Percentiles rank a stretch among this genome's conserved stretches.
Conservation (phyloP, 2,113 vertebrate species). For the Gymnobelideus leadbeateri region DNA sequence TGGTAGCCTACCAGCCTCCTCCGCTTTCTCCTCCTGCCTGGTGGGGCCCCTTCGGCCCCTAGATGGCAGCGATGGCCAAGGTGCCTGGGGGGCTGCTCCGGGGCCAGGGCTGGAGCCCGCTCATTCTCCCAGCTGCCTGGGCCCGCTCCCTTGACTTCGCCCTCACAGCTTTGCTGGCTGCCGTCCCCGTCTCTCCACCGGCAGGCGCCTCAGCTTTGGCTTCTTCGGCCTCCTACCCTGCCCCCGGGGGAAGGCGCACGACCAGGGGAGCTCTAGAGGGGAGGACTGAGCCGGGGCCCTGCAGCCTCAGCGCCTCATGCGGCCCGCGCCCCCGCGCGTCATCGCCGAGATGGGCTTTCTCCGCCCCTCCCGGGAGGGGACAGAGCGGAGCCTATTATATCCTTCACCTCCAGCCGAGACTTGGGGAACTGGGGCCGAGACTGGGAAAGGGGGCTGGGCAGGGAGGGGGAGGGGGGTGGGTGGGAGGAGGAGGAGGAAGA, state of each 20-base stretch:
- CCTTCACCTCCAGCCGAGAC: conserved; percentile 60
- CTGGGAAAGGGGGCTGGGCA: conserved; percentile 2
- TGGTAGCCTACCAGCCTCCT: not conserved
- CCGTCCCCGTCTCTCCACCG: not conserved
- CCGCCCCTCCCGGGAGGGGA: conserved; percentile 54
- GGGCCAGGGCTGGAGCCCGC: conserved; percentile 66
- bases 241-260: conserved; percentile 70
- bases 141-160: conserved; percentile 3
- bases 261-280: conserved; percentile 71
- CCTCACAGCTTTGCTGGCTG: not conserved
- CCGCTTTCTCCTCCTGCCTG: conserved; percentile 25
- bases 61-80: conserved; percentile 25
- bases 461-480: conserved; percentile 24
- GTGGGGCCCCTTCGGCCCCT: conserved; percentile 68
- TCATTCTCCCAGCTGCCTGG: conserved; percentile 77
- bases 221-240: not conserved
- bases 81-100: conserved; percentile 67
- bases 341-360: conserved; percentile 59
- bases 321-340: conserved; percentile 75
- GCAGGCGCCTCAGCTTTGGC: not conserved
- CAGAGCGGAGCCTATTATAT: conserved; percentile 5
- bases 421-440: conserved; percentile 42
- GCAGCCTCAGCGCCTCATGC: conserved; percentile 73
- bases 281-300: conserved; percentile 69
- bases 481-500: not conserved